These are phyloP conservation scores for Gavia stellata DNA, from an alignment of 2,113 vertebrate species.

Conservation along the genomic window DNA sequence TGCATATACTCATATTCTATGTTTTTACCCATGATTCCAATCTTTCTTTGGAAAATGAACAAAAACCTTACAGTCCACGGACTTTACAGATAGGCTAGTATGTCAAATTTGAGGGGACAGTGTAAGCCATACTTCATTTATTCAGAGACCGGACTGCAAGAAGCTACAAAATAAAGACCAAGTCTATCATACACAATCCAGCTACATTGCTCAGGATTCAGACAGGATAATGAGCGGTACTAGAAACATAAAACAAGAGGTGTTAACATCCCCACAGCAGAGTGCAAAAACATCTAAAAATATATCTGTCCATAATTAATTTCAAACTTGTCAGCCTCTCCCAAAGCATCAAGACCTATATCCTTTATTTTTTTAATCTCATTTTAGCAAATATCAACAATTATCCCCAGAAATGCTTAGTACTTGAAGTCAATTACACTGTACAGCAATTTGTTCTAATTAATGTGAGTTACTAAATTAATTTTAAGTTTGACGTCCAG, in stretches of 20 bases:
- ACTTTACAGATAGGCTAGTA: not conserved
- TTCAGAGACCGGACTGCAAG: not conserved
- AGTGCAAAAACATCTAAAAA: not conserved
- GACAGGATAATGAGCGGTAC: not conserved
- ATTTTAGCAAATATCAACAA: not conserved
- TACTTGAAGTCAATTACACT: not conserved
- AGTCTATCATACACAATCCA: not conserved
- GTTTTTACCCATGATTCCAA: not conserved
- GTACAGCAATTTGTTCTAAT: not conserved
- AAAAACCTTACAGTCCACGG: not conserved
- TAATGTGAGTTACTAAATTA: not conserved
- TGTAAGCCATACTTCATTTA: not conserved
- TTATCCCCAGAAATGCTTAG: not conserved
- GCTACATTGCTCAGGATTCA: not conserved
- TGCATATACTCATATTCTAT: not conserved
- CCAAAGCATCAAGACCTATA: not conserved
- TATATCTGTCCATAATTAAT: not conserved
- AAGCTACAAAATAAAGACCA: not conserved
- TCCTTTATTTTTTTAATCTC: not conserved
- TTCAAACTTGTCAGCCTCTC: not conserved
- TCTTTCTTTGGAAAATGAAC: not conserved
- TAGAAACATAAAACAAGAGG: not conserved
- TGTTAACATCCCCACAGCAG: not conserved
- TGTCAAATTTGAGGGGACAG: not conserved
- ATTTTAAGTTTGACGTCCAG: not conserved